Evolutionary conservation across 2,888 invertebrate species (phyloP).

Genomic region (Eumacrocentrus americanus): DNA sequence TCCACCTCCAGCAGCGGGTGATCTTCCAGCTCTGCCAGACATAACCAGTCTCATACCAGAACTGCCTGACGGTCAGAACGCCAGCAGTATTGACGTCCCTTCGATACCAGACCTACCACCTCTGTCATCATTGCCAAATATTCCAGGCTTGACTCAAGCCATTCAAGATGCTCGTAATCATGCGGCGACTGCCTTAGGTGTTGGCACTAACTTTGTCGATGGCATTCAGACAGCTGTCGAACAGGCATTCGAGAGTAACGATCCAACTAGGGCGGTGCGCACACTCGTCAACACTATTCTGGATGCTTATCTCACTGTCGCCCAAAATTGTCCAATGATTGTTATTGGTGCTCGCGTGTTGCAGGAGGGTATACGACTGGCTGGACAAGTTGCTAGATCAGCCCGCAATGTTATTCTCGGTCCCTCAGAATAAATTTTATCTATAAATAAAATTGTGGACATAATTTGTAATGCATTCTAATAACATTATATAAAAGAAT

Average conservation of each 20-base stretch:
- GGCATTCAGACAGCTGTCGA: slow-evolving; percentile 36
- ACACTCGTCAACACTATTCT: slow-evolving; percentile 35
- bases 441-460: no score
- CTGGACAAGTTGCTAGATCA: slow-evolving; percentile 34
- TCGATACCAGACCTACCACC: slow-evolving; percentile 8
- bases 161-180: slow-evolving; percentile 34
- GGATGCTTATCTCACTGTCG: slow-evolving; percentile 34
- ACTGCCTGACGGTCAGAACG: slow-evolving; percentile 1
- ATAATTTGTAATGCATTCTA: no score
- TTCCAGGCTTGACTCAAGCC: slow-evolving; percentile 30
- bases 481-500: no score
- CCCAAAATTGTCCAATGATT: slow-evolving; percentile 38
- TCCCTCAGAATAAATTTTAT: not conserved
- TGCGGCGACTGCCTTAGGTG: slow-evolving; percentile 30
- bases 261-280: slow-evolving; percentile 34
- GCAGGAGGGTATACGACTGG: slow-evolving; percentile 38
- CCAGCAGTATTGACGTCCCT: not conserved
- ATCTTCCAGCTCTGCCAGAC: slow-evolving; percentile 12
- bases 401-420: slow-evolving; percentile 35
- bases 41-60: slow-evolving; percentile 10
- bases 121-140: not conserved
- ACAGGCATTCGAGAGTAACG: slow-evolving; percentile 31
- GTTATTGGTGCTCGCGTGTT: slow-evolving; percentile 35
- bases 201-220: slow-evolving; percentile 30
- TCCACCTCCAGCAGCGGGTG: not conserved